Evolutionary conservation across 2,113 vertebrate species (phyloP).

Genomic region (Telmatochromis sp.): DNA sequence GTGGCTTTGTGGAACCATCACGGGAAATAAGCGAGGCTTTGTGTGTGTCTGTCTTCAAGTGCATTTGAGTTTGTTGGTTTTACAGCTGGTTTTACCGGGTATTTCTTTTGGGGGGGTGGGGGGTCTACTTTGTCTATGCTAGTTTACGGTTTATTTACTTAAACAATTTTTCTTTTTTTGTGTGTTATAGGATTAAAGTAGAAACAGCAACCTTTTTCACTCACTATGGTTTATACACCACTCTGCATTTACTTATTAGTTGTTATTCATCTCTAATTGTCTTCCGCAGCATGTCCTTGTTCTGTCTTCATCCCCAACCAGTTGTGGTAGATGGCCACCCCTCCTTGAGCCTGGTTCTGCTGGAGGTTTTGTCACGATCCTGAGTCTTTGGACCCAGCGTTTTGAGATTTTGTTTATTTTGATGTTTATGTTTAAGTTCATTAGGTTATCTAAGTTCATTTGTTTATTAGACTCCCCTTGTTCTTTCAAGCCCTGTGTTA

Average conservation of each 20-base stretch:
- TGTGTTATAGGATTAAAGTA: neutral
- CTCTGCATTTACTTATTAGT: neutral
- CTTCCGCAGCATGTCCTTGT: neutral
- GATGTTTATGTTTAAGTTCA: neutral
- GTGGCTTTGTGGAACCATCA: rapidly evolving
- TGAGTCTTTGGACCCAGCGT: neutral
- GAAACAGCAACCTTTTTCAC: neutral
- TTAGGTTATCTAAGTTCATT: neutral
- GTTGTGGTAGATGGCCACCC: neutral
- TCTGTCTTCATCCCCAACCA: neutral
- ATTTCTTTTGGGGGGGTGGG: neutral
- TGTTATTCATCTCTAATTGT: neutral
- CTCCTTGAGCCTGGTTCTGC: neutral
- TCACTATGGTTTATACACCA: neutral
- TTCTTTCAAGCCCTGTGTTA: rapidly evolving
- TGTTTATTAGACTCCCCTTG: neutral
- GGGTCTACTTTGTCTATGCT: neutral
- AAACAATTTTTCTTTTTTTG: neutral
- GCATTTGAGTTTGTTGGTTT: neutral
- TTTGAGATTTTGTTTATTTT: neutral
- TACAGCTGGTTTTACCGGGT: rapidly evolving
- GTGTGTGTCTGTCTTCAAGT: neutral
- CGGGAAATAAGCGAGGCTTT: neutral
- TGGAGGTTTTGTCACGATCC: neutral
- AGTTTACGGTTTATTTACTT: neutral